Conservation (phyloP, 2,888 invertebrate genomes). For the Rotaria sp. region DNA sequence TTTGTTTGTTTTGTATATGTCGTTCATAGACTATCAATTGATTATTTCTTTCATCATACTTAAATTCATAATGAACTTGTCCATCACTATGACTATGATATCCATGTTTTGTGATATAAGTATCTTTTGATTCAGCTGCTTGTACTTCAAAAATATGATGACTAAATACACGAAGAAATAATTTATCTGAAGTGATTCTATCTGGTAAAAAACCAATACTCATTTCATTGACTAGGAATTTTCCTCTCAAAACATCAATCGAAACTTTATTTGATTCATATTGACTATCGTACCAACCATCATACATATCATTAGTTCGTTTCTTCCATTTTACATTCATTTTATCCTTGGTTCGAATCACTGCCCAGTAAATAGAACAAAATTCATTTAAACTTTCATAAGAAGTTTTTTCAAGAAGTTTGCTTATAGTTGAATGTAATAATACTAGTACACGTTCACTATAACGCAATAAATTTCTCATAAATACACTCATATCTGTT, state of each 20-base stretch:
- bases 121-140: neutral
- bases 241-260: neutral
- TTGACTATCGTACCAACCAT: conserved; percentile 20
- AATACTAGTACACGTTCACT: neutral
- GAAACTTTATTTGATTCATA: neutral
- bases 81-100: neutral
- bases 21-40: neutral
- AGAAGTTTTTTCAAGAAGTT: neutral
- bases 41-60: neutral
- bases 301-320: neutral
- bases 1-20: neutral
- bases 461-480: conserved; percentile 18
- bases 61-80: neutral
- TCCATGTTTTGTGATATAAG: conserved; percentile 17
- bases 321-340: neutral
- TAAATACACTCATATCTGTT: neutral
- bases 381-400: conserved; percentile 16
- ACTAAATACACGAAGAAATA: conserved; percentile 20
- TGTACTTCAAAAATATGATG: conserved; percentile 2
- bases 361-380: neutral
- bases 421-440: neutral
- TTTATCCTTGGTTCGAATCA: neutral
- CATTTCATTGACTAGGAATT: neutral
- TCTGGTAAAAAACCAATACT: neutral
- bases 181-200: neutral